These are phyloP conservation scores for Callospermophilus lateralis DNA, from an alignment of 2,113 vertebrate species.

Conservation along the genomic window DNA sequence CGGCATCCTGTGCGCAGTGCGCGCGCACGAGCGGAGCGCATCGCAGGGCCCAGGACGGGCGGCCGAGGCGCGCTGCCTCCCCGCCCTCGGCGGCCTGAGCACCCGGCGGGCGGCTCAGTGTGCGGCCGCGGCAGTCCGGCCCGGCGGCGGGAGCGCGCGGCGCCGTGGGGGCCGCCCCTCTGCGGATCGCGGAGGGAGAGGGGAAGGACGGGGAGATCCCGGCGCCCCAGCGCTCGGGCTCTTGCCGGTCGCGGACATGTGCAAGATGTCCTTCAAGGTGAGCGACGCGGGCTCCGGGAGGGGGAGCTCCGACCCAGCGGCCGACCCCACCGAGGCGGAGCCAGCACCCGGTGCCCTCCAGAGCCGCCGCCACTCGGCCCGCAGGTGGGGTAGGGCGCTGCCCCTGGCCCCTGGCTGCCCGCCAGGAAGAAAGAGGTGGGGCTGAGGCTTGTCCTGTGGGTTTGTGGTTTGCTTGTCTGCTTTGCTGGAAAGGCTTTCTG, in stretches of 20 bases:
- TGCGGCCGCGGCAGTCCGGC: not conserved
- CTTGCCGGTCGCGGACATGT: conserved; percentile 65
- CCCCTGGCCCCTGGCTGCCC: not conserved
- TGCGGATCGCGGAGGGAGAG: not conserved
- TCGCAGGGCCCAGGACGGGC: not conserved
- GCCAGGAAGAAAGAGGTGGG: not conserved
- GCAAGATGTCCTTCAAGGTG: conserved; percentile 88
- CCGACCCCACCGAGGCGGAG: not conserved
- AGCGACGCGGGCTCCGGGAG: conserved; percentile 14
- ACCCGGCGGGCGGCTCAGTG: not conserved
- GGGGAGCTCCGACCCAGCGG: no score
- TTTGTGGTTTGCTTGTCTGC: not conserved
- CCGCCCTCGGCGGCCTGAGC: no score
- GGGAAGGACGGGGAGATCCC: not conserved
- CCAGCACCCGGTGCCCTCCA: not conserved
- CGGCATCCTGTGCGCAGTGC: not conserved
- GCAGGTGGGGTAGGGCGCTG: not conserved
- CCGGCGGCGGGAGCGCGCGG: conserved; percentile 21
- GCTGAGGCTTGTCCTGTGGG: not conserved
- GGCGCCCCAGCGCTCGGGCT: not conserved
- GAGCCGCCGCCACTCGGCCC: not conserved
- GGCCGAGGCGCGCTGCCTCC: not conserved
- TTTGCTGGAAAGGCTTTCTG: not conserved
- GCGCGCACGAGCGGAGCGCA: not conserved
- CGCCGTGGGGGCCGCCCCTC: not conserved